phyloP scores from a whole-genome alignment of 2,888 invertebrate species.

The Carabus problematicus region DNA sequence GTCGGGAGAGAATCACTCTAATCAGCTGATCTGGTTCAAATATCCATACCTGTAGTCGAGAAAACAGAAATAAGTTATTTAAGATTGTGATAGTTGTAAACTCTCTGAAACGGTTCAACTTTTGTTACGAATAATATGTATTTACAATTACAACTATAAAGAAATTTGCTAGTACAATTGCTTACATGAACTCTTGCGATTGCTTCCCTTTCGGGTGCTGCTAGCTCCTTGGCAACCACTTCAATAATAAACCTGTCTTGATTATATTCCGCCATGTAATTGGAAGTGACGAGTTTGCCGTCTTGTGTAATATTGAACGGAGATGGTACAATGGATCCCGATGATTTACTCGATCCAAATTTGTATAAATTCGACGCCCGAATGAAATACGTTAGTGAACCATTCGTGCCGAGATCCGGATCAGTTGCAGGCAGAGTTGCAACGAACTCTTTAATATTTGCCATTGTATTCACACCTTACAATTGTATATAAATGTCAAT shows the following conservation, averaged over 20 bases:
- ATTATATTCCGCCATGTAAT: constrained; percentile 87
- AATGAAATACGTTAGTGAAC: constrained; percentile 81
- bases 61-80: not conserved
- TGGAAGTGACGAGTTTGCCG: constrained; percentile 76
- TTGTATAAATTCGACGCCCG: constrained; percentile 82
- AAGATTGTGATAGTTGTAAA: not conserved
- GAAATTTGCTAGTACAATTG: constrained; percentile 44
- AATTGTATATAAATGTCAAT: constrained; percentile 49
- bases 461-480: constrained; percentile 77
- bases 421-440: constrained; percentile 81
- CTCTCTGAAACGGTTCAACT: not conserved
- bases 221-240: constrained; percentile 81
- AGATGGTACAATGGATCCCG: constrained; percentile 87
- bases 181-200: constrained; percentile 80
- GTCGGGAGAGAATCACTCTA: constrained; percentile 82
- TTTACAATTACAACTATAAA: constrained; percentile 1
- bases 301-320: constrained; percentile 81
- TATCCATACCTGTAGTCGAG: constrained; percentile 78
- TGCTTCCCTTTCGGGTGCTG: constrained; percentile 79
- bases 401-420: constrained; percentile 83
- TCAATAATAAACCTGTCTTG: constrained; percentile 87
- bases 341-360: constrained; percentile 75
- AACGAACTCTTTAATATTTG: constrained; percentile 77
- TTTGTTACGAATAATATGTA: constrained; percentile 9
- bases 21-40: constrained; percentile 85